Percentiles rank a stretch among this genome's conserved stretches.
Conservation (phyloP, 2,797 vertebrate genomes). For the Pogonophryne albipinna region DNA sequence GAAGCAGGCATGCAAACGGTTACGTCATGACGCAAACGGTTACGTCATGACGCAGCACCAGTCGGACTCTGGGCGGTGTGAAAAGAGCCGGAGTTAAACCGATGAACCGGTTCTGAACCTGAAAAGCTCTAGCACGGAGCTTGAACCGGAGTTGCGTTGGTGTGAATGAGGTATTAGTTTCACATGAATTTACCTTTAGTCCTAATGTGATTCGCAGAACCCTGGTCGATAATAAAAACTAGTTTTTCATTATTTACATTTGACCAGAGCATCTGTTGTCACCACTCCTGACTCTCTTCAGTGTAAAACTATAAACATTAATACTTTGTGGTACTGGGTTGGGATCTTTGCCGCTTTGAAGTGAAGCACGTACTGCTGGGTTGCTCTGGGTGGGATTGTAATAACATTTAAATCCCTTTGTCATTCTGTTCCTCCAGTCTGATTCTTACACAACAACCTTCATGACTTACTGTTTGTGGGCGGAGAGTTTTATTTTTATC, state of each 20-base stretch:
- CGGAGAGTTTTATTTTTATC: neutral
- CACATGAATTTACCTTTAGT: neutral
- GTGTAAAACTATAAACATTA: neutral
- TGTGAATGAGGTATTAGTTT: neutral
- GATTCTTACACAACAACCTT: neutral
- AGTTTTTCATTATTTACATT: too few species aligned
- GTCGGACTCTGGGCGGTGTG: too few species aligned
- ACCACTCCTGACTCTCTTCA: slow-evolving; percentile 9
- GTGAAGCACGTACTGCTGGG: slow-evolving; percentile 6
- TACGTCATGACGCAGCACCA: too few species aligned
- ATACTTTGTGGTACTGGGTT: slow-evolving; percentile 30
- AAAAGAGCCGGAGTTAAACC: too few species aligned
- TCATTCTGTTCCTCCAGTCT: neutral
- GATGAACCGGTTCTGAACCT: too few species aligned
- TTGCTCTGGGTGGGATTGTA: slow-evolving; percentile 36
- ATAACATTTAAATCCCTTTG: neutral
- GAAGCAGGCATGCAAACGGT: too few species aligned
- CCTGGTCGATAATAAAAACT: neutral
- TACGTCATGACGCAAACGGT: too few species aligned
- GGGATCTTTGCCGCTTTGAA: slow-evolving; percentile 32
- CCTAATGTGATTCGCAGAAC: neutral
- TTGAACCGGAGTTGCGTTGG: too few species aligned
- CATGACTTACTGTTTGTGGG: slow-evolving; percentile 2
- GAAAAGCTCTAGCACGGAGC: too few species aligned
- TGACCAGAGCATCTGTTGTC: neutral